A percentile compares a stretch with the other conserved stretches of the same genome.
These are phyloP conservation scores for Dryadula phaetusa DNA, from an alignment of 2,888 invertebrate genomes.

Conservation along the genomic window DNA sequence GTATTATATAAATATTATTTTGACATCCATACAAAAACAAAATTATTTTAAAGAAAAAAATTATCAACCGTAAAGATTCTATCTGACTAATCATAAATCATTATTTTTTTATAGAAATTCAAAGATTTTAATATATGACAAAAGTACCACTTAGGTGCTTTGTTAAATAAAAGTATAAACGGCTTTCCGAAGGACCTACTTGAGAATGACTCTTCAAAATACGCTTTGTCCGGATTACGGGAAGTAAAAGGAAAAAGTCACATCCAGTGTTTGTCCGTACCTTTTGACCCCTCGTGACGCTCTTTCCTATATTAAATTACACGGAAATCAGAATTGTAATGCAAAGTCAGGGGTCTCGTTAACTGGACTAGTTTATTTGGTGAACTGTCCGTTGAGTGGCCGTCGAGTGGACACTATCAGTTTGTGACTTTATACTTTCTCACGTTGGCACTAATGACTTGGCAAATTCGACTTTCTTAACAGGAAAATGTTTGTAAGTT, in stretches of 20 bases:
- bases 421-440: conserved; percentile 6
- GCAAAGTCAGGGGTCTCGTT: conserved; percentile 23
- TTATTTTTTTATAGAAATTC: neutral
- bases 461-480: neutral
- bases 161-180: conserved; percentile 24
- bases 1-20: too few relatives aligned
- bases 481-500: neutral
- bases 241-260: conserved; percentile 59
- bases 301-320: conserved; percentile 15
- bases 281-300: conserved; percentile 17
- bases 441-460: neutral
- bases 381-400: conserved; percentile 19
- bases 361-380: conserved; percentile 11
- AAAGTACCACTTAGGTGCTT: conserved; percentile 18
- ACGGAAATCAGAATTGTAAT: conserved; percentile 10
- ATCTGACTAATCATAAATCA: neutral
- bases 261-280: conserved; percentile 17
- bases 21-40: too few relatives aligned
- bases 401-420: conserved; percentile 22
- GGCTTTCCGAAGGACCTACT: conserved; percentile 12
- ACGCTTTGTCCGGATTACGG: conserved; percentile 66
- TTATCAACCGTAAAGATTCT: too few relatives aligned
- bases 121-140: conserved; percentile 16
- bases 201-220: conserved; percentile 47
- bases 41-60: too few relatives aligned